Base-by-base conservation (phyloP, 1,140 invertebrate species). In the Aleiodes sp. region DNA sequence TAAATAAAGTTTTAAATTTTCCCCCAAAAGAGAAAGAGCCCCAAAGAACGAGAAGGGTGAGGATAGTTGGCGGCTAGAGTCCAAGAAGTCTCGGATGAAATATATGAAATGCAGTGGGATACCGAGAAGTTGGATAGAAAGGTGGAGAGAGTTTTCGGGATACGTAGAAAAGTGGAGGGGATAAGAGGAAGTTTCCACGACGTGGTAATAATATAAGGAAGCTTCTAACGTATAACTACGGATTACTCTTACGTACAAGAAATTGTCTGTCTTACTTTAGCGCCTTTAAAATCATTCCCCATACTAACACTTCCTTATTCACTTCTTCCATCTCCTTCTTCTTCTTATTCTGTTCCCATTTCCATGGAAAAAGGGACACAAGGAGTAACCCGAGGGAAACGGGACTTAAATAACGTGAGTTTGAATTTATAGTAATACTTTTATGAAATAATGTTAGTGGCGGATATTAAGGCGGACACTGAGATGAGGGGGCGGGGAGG, bases 401-500 rank as follows among this genome's bases (percentile, higher is more conserved):
- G 75, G 75, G 70, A 81, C 81, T 84, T 84, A 84, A 84, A 86
- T 86, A 86, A 86, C 83, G 82, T 76, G 83, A 84, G 78, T 85
- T 86, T 79, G 77, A 75, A 85, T 86, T 86, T 86, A 86, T 86
- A 83, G 84, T 85, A 83, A 86, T 85, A 85, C 84, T 86, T 86
- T 86, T 86, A 85, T 86, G 84, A 86, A 85, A 84, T 86, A 86
- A 86, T 84, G 83, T 85, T 86, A 86, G 84, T 84, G 82, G 80
- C 81, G 83, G 83, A 85, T 82, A 82, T 82, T 84, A 84, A 84
- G 78, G 77, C 79, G 80, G 82, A 83, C 82, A 84, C 78, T 78
- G 75, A 61, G 37, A 70, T 73, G 73, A 76, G 71, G 52, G 24
- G 35, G 46, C n/a, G n/a, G n/a, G n/a, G n/a, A n/a, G n/a, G n/a